These are phyloP conservation scores for Aleadryas rufinucha DNA, from an alignment of 2,113 vertebrate genomes.

Conservation along the genomic window DNA sequence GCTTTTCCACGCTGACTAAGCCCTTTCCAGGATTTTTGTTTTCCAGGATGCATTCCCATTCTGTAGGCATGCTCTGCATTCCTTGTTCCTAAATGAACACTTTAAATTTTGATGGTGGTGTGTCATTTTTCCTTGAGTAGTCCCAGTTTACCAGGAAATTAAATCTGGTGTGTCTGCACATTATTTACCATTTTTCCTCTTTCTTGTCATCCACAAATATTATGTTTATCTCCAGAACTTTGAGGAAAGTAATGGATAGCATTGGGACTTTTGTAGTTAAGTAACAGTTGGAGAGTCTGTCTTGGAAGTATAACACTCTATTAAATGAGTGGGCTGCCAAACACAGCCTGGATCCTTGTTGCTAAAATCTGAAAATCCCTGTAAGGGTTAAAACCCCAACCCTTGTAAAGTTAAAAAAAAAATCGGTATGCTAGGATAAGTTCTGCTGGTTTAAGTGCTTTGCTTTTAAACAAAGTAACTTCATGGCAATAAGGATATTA, in stretches of 20 bases:
- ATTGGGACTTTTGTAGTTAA: background rate
- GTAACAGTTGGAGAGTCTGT: background rate
- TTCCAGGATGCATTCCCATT: background rate
- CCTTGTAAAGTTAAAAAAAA: background rate
- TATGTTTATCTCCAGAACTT: background rate
- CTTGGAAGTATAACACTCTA: background rate
- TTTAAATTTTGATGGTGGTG: background rate
- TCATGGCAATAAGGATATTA: background rate
- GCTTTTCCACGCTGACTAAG: constrained; percentile 28
- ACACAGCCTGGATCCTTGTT: background rate
- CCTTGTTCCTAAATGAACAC: background rate
- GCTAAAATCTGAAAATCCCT: background rate
- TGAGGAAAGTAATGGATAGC: background rate
- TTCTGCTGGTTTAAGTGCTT: background rate
- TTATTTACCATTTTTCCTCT: background rate
- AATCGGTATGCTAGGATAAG: background rate
- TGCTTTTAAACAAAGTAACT: background rate
- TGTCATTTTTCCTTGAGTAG: background rate
- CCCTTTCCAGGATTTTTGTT: constrained; percentile 36
- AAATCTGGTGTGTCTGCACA: background rate
- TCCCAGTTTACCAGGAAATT: background rate
- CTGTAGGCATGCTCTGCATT: background rate
- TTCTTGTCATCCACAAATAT: background rate
- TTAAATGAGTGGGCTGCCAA: background rate
- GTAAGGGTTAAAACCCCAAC: background rate